phyloP scores from a whole-genome alignment of 2,888 invertebrate species.

The Sthenelais limicola region DNA sequence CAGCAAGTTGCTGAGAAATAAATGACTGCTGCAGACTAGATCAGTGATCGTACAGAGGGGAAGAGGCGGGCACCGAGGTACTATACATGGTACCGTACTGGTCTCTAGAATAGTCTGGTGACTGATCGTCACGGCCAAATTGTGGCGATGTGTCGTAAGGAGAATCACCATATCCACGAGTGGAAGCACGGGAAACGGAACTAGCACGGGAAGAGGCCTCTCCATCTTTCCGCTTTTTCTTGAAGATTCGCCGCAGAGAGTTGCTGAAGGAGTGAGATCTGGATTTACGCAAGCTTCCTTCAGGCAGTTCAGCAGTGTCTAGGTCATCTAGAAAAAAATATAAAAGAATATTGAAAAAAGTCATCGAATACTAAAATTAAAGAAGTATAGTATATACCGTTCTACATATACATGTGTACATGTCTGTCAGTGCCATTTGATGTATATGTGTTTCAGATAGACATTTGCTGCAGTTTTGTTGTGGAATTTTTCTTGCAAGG shows the following conservation, averaged over 20 bases:
- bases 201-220: slow-evolving; percentile 47
- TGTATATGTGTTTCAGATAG: background rate
- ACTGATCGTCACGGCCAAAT: slow-evolving; percentile 1
- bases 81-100: slow-evolving; percentile 30
- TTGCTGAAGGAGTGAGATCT: slow-evolving; percentile 51
- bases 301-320: slow-evolving; percentile 41
- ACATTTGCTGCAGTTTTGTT: background rate
- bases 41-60: slow-evolving; percentile 38
- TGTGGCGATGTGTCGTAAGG: slow-evolving; percentile 7
- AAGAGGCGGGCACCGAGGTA: slow-evolving; percentile 32
- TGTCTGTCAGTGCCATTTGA: background rate
- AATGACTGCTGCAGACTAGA: too few relatives aligned
- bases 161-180: slow-evolving; percentile 2
- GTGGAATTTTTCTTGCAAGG: background rate
- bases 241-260: slow-evolving; percentile 49
- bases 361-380: background rate
- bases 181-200: slow-evolving; percentile 42
- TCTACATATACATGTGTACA: background rate
- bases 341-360: background rate
- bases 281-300: slow-evolving; percentile 46
- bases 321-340: slow-evolving; percentile 39
- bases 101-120: slow-evolving; percentile 1
- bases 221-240: slow-evolving; percentile 47
- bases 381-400: background rate
- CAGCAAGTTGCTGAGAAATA: too few relatives aligned